These are phyloP conservation scores for Cephus cinctus DNA, from an alignment of 1,140 invertebrate species.

Conservation along the genomic window DNA sequence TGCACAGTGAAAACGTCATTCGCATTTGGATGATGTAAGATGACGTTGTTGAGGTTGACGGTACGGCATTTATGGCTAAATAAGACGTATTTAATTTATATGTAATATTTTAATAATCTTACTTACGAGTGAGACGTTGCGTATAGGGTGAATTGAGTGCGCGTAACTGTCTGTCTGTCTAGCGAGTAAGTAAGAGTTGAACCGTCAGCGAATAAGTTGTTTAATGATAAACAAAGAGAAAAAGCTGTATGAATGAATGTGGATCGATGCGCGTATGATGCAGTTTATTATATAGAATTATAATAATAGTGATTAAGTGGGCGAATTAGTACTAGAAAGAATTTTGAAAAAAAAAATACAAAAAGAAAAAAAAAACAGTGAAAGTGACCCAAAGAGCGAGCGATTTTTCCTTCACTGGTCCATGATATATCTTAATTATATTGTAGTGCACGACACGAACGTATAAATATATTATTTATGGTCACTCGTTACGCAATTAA, in stretches of 20 bases:
- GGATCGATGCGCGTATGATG: background rate
- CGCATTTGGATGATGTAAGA: too few relatives aligned
- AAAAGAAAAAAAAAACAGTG: background rate
- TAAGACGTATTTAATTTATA: slow-evolving; percentile 15
- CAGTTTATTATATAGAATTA: background rate
- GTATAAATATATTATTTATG: background rate
- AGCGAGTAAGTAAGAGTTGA: background rate
- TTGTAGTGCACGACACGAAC: too few relatives aligned
- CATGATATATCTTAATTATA: too few relatives aligned
- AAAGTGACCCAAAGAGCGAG: too few relatives aligned
- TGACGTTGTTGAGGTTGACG: too few relatives aligned
- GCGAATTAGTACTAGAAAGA: background rate
- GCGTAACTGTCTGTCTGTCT: background rate
- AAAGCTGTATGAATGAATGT: background rate
- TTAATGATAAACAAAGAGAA: background rate
- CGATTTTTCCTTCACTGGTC: too few relatives aligned
- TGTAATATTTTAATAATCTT: slow-evolving; percentile 11
- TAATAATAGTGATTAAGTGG: background rate
- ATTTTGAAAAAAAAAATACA: background rate
- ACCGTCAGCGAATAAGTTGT: background rate
- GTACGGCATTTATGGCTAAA: too few relatives aligned
- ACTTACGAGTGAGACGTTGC: background rate
- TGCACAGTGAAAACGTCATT: too few relatives aligned
- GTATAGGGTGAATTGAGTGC: background rate
- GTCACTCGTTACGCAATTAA: background rate